Evolutionary conservation across 2,797 vertebrate genomes (phyloP), one percentile per base, ranked within the genome.

Genomic region (Parotocinclus haroldoi): DNA sequence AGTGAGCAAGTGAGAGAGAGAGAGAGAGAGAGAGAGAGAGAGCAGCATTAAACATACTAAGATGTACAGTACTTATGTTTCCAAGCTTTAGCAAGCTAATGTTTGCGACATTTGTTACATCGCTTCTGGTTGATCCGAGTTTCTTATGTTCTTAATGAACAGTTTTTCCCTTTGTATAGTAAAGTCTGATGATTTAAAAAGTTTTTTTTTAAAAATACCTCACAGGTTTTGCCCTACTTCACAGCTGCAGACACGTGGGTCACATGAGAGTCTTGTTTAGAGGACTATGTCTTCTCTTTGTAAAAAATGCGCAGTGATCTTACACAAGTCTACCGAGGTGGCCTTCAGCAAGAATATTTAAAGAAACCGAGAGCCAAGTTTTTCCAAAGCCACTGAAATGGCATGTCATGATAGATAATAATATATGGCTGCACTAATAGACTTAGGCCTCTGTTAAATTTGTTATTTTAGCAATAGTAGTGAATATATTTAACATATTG

Each of bases 1-100:
- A 85, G 81, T 42, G 40, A 42, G 40, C 10, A 11, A 7, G 17
- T 4, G 4, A 79, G 63, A 46, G 60, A 65, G 74, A 82, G 83
- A 81, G 81, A 81, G 81, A 66, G 63, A 50, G 85, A 74, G 69
- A 82, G 77, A 81, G 80, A 84, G 81, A 79, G 69, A 65, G 61
- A 56, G 76, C 2, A 27, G 27, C 27, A 27, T 27, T 27, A 27
- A 27, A 27, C 2, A 27, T 27, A 27, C 27, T 27, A 27, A 27
- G 27, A 27, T 27, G 2, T 27, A 27, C 27, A 27, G 27, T 27
- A 27, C 27, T n/a, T 27, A 27, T 5, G 27, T 27, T 27, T 27
- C 27, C 27, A 27, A 27, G 27, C 2, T 27, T 27, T 27, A 27
- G n/a, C n/a, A n/a, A n/a, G n/a, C n/a, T n/a, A n/a, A n/a, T n/a